Percentiles rank a stretch among this genome's conserved stretches.
Conservation (phyloP, 2,797 vertebrate genomes). For the Coregonus suidteri region DNA sequence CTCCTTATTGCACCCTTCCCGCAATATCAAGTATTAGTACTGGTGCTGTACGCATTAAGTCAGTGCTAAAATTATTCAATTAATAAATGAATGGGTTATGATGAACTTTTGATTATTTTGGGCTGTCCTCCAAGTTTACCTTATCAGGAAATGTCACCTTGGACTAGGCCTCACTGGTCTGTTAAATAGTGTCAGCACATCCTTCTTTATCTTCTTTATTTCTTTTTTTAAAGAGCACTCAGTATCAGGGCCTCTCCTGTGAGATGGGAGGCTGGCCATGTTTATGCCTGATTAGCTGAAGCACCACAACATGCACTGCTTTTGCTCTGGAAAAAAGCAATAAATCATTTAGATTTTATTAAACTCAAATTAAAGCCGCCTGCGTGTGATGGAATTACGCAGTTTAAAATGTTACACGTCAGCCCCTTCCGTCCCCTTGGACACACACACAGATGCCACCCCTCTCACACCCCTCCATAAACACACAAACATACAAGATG, state of each 20-base stretch:
- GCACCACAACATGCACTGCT: slow-evolving; percentile 60
- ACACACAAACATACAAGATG: slow-evolving; percentile 52
- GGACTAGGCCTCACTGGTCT: slow-evolving; percentile 74
- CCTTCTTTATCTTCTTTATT: slow-evolving; percentile 70
- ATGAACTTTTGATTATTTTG: slow-evolving; percentile 84
- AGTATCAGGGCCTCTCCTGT: slow-evolving; percentile 43
- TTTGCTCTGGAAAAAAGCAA: slow-evolving; percentile 57
- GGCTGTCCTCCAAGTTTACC: slow-evolving; percentile 77
- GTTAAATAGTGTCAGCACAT: slow-evolving; percentile 73
- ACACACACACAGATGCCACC: slow-evolving; percentile 2
- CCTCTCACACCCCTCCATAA: slow-evolving; percentile 14
- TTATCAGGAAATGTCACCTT: slow-evolving; percentile 83
- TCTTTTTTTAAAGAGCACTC: slow-evolving; percentile 66
- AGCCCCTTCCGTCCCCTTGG: slow-evolving; percentile 26
- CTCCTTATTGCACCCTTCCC: slow-evolving; percentile 74
- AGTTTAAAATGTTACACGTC: slow-evolving; percentile 59
- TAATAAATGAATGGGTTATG: slow-evolving; percentile 81
- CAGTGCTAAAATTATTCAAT: slow-evolving; percentile 77
- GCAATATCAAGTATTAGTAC: slow-evolving; percentile 75
- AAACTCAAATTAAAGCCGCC: slow-evolving; percentile 76
- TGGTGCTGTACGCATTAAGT: slow-evolving; percentile 44
- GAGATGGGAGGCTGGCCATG: slow-evolving; percentile 58
- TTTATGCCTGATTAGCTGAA: slow-evolving; percentile 74
- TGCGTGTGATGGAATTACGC: slow-evolving; percentile 67
- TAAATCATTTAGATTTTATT: slow-evolving; percentile 79